Evolutionary conservation across 2,113 vertebrate genomes (phyloP), one percentile per base, ranked within the genome.

Genomic region (Sminthopsis crassicaudata): DNA sequence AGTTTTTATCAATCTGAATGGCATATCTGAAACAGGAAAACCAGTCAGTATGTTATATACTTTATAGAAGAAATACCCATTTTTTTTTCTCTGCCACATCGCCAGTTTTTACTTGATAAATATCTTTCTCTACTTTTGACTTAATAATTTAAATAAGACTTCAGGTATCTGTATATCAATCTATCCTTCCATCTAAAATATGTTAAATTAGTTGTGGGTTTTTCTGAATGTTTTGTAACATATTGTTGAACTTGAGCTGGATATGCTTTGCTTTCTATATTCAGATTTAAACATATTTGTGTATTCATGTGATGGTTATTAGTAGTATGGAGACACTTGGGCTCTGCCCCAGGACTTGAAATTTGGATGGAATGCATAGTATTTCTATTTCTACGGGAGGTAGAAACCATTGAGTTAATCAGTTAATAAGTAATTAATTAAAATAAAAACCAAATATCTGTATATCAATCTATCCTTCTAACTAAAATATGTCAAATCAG

Each of bases 1-100:
- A 91, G n/a, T 91, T 76, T 76, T 2, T 54, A 36, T 76, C 88
- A 93, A 91, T 55, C 27, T 91, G 55, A 89, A 94, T 91, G 53
- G 53, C 36, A 2, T 94, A 91, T 88, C 54, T 89, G 30, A 26
- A 1, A 23, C 91, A 90, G 51, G 57, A 30, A 95, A 92, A 92
- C 22, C 91, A 91, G 23, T 90, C 93, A 95, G 52, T 36, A 54
- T 94, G 30, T 53, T 46, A 9, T 96, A 92, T 53, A 10, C 90
- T 23, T 12, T 50, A 2, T 48, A 93, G 50, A 51, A 52, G 92
- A 92, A 91, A 52, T 48, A 93, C 11, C 14, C 93, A 95, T 57
- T 84, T 84, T 84, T 51, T 51, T 10, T 92, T 53, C 3, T 0
- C 6, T 92, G 11, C 14, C 55, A 95, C 92, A 95, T 93, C 46